Evolutionary conservation across 1,140 invertebrate genomes (phyloP).

Genomic region (Drosophila funebris): DNA sequence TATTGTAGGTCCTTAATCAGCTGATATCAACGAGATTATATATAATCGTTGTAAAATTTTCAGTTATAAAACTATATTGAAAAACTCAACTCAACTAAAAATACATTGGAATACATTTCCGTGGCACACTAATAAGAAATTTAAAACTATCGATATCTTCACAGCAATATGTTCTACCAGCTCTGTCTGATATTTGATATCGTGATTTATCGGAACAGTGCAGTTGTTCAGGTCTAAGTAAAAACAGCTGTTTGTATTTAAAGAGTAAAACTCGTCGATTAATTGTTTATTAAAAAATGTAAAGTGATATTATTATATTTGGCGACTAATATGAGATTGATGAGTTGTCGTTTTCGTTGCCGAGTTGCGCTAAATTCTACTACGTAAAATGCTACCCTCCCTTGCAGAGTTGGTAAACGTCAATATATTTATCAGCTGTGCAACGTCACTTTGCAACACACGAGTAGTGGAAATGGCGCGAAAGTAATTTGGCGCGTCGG

Average conservation of each 20-base stretch:
- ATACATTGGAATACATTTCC: not conserved
- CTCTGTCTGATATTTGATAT: not conserved
- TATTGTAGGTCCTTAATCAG: not conserved
- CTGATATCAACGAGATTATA: conserved; percentile 5
- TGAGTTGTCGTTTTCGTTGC: not conserved
- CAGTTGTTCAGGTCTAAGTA: not conserved
- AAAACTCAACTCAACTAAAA: not conserved
- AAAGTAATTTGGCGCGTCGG: conserved; percentile 62
- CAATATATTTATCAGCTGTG: conserved; percentile 38
- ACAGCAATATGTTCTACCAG: not conserved
- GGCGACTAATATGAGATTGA: not conserved
- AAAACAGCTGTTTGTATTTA: conserved; percentile 15
- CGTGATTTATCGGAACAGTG: not conserved
- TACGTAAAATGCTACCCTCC: conserved; percentile 11
- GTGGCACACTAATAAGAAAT: not conserved
- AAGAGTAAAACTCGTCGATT: not conserved
- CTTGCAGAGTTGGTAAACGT: conserved; percentile 5
- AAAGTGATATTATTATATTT: not conserved
- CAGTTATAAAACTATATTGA: not conserved
- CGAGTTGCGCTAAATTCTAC: not conserved
- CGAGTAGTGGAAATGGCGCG: conserved; percentile 13
- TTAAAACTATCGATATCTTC: conserved; percentile 14
- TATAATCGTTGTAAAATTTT: not conserved
- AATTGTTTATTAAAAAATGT: not conserved
- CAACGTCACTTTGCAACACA: conserved; percentile 30